Evolutionary conservation across 1,140 invertebrate genomes (phyloP).

Genomic region (Temnothorax longispinosus): DNA sequence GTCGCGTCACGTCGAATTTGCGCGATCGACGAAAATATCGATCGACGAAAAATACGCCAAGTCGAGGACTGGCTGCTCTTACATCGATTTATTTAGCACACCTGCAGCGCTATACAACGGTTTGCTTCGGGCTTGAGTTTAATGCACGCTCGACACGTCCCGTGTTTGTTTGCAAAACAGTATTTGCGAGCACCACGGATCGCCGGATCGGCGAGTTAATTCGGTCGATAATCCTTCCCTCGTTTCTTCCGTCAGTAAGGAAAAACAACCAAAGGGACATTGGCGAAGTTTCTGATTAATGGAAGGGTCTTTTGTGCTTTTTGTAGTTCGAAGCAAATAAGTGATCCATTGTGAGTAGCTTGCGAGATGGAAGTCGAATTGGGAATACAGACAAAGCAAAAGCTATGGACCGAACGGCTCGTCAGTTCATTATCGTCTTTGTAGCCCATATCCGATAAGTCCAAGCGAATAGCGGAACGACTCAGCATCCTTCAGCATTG

Average conservation of each 20-base stretch:
- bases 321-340: conserved; percentile 43
- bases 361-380: conserved; percentile 44
- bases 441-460: conserved; percentile 42
- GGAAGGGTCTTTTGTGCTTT: conserved; percentile 48
- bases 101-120: neutral
- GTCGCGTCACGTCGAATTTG: neutral
- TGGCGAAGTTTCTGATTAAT: conserved; percentile 57
- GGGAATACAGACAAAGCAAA: conserved; percentile 46
- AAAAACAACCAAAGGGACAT: conserved; percentile 43
- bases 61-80: neutral
- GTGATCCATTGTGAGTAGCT: conserved; percentile 52
- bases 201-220: conserved; percentile 36
- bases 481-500: neutral
- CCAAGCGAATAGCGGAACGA: neutral
- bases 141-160: conserved; percentile 38
- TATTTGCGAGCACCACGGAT: conserved; percentile 48
- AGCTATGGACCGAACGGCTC: conserved; percentile 22
- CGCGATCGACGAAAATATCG: neutral
- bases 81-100: conserved; percentile 34
- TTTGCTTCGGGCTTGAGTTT: neutral
- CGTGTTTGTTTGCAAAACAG: conserved; percentile 49
- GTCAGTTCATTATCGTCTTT: conserved; percentile 51
- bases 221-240: conserved; percentile 46
- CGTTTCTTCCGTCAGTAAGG: conserved; percentile 27
- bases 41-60: neutral